Evolutionary conservation across 92 coral and sea anemone species (phyloP), one percentile per base, ranked within the genome.

Genomic region (Phenganax subtilis): DNA sequence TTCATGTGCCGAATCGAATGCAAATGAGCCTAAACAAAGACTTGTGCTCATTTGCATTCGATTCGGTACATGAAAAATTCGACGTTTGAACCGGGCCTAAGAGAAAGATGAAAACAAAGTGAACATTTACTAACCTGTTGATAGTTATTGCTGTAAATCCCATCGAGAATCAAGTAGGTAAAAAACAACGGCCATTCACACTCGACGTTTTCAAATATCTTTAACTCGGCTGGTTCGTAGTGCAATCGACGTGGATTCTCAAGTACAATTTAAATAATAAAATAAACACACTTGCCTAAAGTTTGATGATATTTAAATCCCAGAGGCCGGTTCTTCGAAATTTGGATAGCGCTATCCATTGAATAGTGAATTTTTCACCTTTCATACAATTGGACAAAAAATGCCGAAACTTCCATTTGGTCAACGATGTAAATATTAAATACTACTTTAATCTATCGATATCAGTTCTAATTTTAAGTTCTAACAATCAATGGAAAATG

Each of bases 151-250:
- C 85, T 63, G 85, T 88, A 94, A 55, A 94, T 85, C 12, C 97
- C 98, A 89, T 94, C 98, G 55, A 94, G 85, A 16, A 94, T 88
- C 53, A 94, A 91, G 75, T 94, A 94, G 20, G 87, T 81, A 81
- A 83, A 94, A 83, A 94, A 94, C 76, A 94, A 25, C 15, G 98
- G 98, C 98, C 98, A 94, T 85, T 94, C 98, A 73, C 98, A 94
- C 85, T 94, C 98, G 15, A 92, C 90, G 86, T 92, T 91, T 82
- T 94, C 97, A 86, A 94, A 94, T 81, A 94, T 92, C 77, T 91
- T 93, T 51, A 94, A 90, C 85, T 94, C 98, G 54, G 98, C 98
- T 29, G 98, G 98, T 82, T 94, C 98, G 81, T 94, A 94, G 77
- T 94, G 96, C 56, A 94, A 85, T 54, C 98, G 87, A 73, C 81